phyloP scores from a whole-genome alignment of 2,797 vertebrate genomes.

The Benthosema pterotum region DNA sequence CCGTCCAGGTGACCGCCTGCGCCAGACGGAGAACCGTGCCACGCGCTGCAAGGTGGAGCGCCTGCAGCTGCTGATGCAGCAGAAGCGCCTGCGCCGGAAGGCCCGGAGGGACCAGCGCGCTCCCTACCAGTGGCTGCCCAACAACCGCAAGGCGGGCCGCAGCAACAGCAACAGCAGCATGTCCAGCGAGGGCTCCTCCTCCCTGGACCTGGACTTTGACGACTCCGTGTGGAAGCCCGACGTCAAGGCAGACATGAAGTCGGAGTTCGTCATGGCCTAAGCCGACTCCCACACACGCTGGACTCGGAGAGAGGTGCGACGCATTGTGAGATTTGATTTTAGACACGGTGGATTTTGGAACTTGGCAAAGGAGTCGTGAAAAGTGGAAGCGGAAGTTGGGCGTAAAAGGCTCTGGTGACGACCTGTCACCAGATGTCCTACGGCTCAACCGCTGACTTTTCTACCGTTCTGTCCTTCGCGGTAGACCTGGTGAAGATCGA shows the following conservation, averaged over 20 bases:
- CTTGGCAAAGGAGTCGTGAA: conserved; percentile 41
- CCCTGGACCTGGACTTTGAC: conserved; percentile 93
- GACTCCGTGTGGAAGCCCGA: conserved; percentile 97
- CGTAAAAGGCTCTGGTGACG: conserved; percentile 30
- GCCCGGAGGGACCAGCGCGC: conserved; percentile 89
- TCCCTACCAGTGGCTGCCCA: conserved; percentile 93
- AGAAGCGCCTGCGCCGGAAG: conserved; percentile 94
- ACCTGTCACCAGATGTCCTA: conserved; percentile 36
- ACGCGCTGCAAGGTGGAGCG: conserved; percentile 97
- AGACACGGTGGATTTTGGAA: conserved; percentile 42
- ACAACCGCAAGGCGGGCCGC: conserved; percentile 90
- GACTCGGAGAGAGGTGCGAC: conserved; percentile 41
- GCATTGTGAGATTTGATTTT: conserved; percentile 60
- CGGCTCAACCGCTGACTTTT: conserved; percentile 53
- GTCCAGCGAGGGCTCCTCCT: conserved; percentile 90
- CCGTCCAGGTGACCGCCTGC: conserved; percentile 87
- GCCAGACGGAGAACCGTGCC: conserved; percentile 96
- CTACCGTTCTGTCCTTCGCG: conserved; percentile 60
- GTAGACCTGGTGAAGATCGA: conserved; percentile 61
- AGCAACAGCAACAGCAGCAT: conserved; percentile 93
- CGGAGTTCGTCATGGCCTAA: conserved; percentile 95
- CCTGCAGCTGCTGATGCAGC: conserved; percentile 96
- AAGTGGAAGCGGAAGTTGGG: conserved; percentile 40
- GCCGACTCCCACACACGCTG: background rate
- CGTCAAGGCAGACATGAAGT: conserved; percentile 96